Evolutionary conservation across 2,888 invertebrate genomes (phyloP).

Genomic region (Argyresthia albistria): DNA sequence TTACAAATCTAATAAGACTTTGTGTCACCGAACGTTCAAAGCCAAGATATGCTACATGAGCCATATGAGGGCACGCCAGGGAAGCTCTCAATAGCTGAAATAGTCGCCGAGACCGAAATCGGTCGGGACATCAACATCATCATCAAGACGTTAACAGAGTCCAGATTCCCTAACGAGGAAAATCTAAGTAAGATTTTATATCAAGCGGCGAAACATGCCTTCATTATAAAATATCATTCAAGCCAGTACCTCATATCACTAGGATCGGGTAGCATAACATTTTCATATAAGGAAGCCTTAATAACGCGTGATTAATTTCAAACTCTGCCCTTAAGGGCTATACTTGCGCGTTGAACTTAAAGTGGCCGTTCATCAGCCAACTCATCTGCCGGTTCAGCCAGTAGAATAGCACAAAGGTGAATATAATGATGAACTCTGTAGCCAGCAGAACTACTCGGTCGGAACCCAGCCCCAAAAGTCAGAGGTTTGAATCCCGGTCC

Average conservation of each 20-base stretch:
- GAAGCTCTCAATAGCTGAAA: too few relatives aligned
- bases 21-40: too few relatives aligned
- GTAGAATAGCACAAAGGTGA: too few relatives aligned
- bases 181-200: neutral
- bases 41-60: too few relatives aligned
- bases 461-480: too few relatives aligned
- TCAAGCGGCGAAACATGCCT: neutral
- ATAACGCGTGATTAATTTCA: conserved; percentile 38
- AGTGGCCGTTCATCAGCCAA: conserved; percentile 9
- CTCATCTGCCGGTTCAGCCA: too few relatives aligned
- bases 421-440: too few relatives aligned
- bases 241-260: neutral
- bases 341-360: conserved; percentile 18
- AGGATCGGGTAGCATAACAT: conserved; percentile 5
- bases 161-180: neutral
- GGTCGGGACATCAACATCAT: too few relatives aligned
- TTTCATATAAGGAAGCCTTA: conserved; percentile 28
- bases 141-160: neutral
- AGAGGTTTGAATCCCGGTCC: too few relatives aligned
- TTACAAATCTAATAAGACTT: neutral
- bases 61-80: too few relatives aligned
- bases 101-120: too few relatives aligned
- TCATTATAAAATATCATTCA: conserved; percentile 2
- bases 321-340: conserved; percentile 24
- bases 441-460: too few relatives aligned